A percentile compares a stretch with the other conserved stretches of the same genome.
These are phyloP conservation scores for Wasmannia auropunctata DNA, from an alignment of 1,140 invertebrate genomes.

Conservation along the genomic window DNA sequence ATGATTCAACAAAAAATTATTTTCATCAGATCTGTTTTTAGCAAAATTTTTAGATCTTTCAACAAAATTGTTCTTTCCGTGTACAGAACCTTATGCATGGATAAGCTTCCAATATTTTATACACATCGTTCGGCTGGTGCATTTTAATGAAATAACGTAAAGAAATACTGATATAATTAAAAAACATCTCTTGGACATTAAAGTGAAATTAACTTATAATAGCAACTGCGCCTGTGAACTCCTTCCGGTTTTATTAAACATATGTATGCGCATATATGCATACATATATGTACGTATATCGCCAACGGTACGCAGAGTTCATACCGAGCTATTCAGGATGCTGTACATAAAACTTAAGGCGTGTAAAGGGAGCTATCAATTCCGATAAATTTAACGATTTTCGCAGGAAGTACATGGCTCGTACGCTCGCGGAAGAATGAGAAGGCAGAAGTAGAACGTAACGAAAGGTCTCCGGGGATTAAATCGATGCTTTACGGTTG, in stretches of 20 bases:
- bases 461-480: constrained; percentile 50
- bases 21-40: too few species aligned
- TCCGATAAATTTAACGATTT: constrained; percentile 61
- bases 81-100: too few species aligned
- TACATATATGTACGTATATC: not conserved
- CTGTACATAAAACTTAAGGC: constrained; percentile 35
- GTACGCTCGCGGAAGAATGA: constrained; percentile 49
- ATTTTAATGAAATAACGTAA: not conserved
- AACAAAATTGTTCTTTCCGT: too few species aligned
- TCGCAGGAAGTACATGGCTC: constrained; percentile 34
- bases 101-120: constrained; percentile 5
- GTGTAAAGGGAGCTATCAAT: constrained; percentile 53
- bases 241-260: not conserved
- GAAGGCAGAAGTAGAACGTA: constrained; percentile 48
- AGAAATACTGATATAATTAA: not conserved
- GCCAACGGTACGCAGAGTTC: not conserved
- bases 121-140: not conserved
- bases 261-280: not conserved
- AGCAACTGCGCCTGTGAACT: not conserved
- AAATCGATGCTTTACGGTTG: constrained; percentile 65
- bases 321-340: not conserved
- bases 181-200: not conserved
- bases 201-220: not conserved
- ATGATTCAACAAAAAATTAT: too few species aligned
- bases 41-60: too few species aligned